These are phyloP conservation scores for Nipponacmea schrenckii DNA, from an alignment of 2,888 invertebrate species.

Conservation along the genomic window DNA sequence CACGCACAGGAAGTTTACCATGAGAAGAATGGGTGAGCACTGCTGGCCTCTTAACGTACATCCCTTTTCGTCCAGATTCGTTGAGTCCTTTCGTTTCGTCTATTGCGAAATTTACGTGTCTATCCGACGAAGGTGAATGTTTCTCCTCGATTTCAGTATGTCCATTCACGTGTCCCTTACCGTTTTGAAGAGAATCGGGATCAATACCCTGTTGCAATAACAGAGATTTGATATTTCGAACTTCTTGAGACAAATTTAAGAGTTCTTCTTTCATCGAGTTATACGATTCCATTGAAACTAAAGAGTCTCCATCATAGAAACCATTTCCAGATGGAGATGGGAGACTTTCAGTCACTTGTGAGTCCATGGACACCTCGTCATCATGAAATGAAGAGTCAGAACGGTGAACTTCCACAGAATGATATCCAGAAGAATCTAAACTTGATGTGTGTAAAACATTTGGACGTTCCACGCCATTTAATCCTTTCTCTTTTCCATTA, in stretches of 20 bases:
- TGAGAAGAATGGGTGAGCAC: not conserved
- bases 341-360: conserved; percentile 14
- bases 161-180: not conserved
- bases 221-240: conserved; percentile 49
- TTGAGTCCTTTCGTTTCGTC: not conserved
- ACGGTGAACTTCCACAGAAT: not conserved
- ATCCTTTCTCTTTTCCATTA: not conserved
- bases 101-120: conserved; percentile 23
- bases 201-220: conserved; percentile 18
- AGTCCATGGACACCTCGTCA: conserved; percentile 8
- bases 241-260: conserved; percentile 42
- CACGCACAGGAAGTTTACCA: not conserved
- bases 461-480: not conserved
- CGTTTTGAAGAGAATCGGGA: not conserved
- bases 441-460: not conserved
- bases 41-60: not conserved
- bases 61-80: not conserved
- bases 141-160: not conserved
- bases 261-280: conserved; percentile 37
- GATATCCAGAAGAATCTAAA: not conserved
- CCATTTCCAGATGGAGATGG: conserved; percentile 1
- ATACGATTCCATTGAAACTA: conserved; percentile 21
- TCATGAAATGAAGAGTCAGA: not conserved
- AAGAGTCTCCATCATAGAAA: conserved; percentile 23
- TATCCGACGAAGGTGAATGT: conserved; percentile 12